Evolutionary conservation across 2,113 vertebrate species (phyloP), one percentile per base, ranked within the genome.

Genomic region (Jacana jacana): DNA sequence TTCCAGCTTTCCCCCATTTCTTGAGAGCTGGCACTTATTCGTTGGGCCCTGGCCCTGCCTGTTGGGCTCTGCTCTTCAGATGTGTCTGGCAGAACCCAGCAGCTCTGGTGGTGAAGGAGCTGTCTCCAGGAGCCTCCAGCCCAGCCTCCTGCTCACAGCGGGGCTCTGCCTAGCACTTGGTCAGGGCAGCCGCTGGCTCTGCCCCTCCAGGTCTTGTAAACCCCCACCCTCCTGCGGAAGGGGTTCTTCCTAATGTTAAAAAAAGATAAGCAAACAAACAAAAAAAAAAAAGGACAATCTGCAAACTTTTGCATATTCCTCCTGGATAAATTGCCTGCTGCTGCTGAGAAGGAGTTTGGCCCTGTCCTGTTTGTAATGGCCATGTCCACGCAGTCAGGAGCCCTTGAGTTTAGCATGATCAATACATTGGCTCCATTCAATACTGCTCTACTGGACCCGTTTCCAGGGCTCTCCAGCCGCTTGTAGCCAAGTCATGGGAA

Each of bases 331-430:
- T 10, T 28, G 10, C 33, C n/a, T 48, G 39, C 12, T 0, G 0
- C 33, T 39, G 28, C 10, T 0, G 5, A 23, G 49, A 7, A 35
- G 42, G 48, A 49, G 25, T 19, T 46, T 31, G 46, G 52, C 1
- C 1, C 66, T 30, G 58, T n/a, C 19, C 2, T 10, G 16, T 66
- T 33, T n/a, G n/a, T n/a, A n/a, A n/a, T n/a, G n/a, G n/a, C n/a
- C n/a, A n/a, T n/a, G n/a, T n/a, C n/a, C n/a, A n/a, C n/a, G n/a
- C n/a, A n/a, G n/a, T n/a, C n/a, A n/a, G n/a, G n/a, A n/a, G n/a
- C n/a, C n/a, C n/a, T n/a, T n/a, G n/a, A n/a, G n/a, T n/a, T 8
- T n/a, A 58, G 60, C 0, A 0, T 18, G 63, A 23, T 55, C 10
- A 28, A 31, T 44, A 24, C 7, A 2, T 23, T 42, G 28, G 52